Percentiles rank a stretch among this genome's conserved stretches.
Conservation (phyloP, 1,140 invertebrate genomes). For the Apis laboriosa region DNA sequence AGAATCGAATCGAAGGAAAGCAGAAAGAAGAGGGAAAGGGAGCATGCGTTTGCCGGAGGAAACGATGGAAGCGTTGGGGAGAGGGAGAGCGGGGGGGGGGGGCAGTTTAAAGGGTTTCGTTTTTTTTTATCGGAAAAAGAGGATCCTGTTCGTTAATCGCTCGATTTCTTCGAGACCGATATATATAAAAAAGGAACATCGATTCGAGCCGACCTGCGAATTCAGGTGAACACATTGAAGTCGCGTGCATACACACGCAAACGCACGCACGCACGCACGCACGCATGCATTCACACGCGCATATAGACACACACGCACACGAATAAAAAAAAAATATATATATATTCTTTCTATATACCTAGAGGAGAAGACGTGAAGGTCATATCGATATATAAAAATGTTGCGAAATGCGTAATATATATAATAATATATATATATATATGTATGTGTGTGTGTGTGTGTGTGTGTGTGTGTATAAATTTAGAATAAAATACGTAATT, state of each 20-base stretch:
- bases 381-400: conserved; percentile 47
- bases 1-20: conserved; percentile 40
- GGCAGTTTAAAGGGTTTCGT: neutral
- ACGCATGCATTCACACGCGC: too few relatives aligned
- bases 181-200: too few relatives aligned
- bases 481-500: conserved; percentile 49
- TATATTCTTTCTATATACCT: conserved; percentile 52
- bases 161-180: too few relatives aligned
- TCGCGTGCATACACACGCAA: conserved; percentile 30
- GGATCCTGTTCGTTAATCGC: too few relatives aligned
- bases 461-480: too few relatives aligned
- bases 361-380: conserved; percentile 48
- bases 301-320: conserved; percentile 4
- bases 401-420: conserved; percentile 15
- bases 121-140: neutral
- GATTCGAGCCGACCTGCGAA: neutral
- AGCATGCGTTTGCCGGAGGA: conserved; percentile 46
- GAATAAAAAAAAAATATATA: conserved; percentile 17
- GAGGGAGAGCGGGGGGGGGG: too few relatives aligned
- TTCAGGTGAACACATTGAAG: conserved; percentile 34
- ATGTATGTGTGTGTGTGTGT: neutral
- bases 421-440: conserved; percentile 14
- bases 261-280: too few relatives aligned
- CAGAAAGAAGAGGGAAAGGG: neutral
- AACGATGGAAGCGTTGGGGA: neutral